Percentiles rank a stretch among this genome's conserved stretches.
Evolutionary conservation across 1,140 invertebrate species (phyloP).

Genomic region (Littorina saxatilis): DNA sequence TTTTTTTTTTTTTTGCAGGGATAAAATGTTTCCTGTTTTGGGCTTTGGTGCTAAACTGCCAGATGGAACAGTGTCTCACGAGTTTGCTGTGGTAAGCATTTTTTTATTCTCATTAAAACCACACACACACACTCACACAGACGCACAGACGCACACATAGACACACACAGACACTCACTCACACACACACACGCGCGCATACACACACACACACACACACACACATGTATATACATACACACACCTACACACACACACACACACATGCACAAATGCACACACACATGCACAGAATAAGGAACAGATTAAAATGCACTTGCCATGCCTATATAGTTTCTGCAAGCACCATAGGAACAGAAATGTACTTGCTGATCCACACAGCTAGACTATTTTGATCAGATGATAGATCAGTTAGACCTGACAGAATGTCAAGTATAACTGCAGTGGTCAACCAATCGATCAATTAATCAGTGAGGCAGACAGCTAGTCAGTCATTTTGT

Average conservation of each 20-base stretch:
- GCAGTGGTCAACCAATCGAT: too few species aligned
- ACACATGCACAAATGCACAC: not conserved
- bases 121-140: not conserved
- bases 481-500: too few species aligned
- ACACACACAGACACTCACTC: not conserved
- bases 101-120: not conserved
- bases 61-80: conserved; percentile 70
- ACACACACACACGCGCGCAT: not conserved
- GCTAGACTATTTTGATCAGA: too few species aligned
- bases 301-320: too few species aligned
- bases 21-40: conserved; percentile 74
- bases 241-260: not conserved
- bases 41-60: conserved; percentile 74
- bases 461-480: too few species aligned
- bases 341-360: too few species aligned
- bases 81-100: conserved; percentile 70
- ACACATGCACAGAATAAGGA: not conserved
- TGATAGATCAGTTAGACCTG: too few species aligned
- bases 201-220: not conserved
- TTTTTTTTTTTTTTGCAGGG: conserved; percentile 52
- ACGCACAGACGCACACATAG: not conserved
- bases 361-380: too few species aligned
- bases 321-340: too few species aligned
- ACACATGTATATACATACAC: not conserved
- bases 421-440: too few species aligned